Conservation (phyloP, 2,113 vertebrate genomes). For the Eulacestoma nigropectus region DNA sequence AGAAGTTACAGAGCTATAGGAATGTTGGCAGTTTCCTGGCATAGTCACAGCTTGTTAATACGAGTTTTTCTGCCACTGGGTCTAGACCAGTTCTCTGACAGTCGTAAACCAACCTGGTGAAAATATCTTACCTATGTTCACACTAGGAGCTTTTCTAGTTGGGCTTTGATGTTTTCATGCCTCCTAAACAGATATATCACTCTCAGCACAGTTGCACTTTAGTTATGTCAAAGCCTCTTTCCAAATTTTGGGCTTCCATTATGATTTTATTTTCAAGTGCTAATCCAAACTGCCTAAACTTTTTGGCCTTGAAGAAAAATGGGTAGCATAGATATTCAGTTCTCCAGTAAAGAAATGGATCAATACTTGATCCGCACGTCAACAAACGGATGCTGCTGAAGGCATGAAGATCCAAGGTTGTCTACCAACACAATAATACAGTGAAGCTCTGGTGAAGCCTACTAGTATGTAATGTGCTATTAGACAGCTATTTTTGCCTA, state of each 20-base stretch:
- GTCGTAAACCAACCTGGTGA: background rate
- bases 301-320: background rate
- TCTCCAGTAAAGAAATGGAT: background rate
- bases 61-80: background rate
- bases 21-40: background rate
- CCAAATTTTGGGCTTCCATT: background rate
- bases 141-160: background rate
- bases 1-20: background rate
- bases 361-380: background rate
- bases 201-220: background rate
- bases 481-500: background rate
- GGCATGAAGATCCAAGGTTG: background rate
- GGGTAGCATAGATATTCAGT: background rate
- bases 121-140: background rate
- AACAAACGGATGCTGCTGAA: background rate
- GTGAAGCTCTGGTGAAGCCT: background rate
- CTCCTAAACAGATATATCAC: background rate
- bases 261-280: background rate
- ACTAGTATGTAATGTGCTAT: background rate
- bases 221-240: background rate
- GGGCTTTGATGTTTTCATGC: background rate
- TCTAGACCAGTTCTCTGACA: background rate
- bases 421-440: background rate
- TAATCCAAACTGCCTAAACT: background rate
- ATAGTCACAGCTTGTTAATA: background rate